Base-by-base conservation (phyloP, 92 coral and sea anemone species). In the Chrysogorgia sp. region DNA sequence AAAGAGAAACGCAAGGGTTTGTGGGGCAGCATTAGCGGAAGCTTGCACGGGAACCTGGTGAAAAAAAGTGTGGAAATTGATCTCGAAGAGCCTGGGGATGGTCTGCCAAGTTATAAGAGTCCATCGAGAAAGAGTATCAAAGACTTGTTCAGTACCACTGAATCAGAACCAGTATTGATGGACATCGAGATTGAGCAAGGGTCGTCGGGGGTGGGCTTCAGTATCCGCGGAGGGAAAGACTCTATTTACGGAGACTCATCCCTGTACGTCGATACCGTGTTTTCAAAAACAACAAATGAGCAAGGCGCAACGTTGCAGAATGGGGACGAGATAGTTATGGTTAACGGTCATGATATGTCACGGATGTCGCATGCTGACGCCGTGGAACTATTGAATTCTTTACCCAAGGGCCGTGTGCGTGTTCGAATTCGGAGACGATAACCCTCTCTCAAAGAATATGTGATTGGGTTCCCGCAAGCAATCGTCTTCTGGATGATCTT, bases 241-340 rank as follows among this genome's bases (percentile, higher is more conserved):
- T 96, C 99, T 55, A 79, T 96, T 31, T 96, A 96, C 58, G 99
- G 99, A 20, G 99, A 96, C 64, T 88, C 99, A n/a, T 93, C 97
- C 23, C 83, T 96, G 24, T 92, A 85, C 71, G 91, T 96, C 45
- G 90, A 92, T 43, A 88, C 84, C 50, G 97, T 96, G 47, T 96
- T 87, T 57, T 81, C 86, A 41, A 89, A 90, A 67, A 86, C 92
- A 43, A 88, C 76, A 19, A 89, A 92, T 13, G 88, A 88, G 33
- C 84, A 83, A 53, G 88, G 81, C 79, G 90, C 85, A n/a, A 75
- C 72, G 47, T 62, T 96, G 35, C 79, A 78, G 81, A 60, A 87
- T 34, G 99, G 99, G 34, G 99, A 96, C 82, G 97, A 96, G 79
- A 86, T 96, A 45, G 81, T 96, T 1, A 93, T 90, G 74, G 97